These are phyloP conservation scores for Blennius ocellaris DNA, from an alignment of 2,113 vertebrate species.

Conservation along the genomic window DNA sequence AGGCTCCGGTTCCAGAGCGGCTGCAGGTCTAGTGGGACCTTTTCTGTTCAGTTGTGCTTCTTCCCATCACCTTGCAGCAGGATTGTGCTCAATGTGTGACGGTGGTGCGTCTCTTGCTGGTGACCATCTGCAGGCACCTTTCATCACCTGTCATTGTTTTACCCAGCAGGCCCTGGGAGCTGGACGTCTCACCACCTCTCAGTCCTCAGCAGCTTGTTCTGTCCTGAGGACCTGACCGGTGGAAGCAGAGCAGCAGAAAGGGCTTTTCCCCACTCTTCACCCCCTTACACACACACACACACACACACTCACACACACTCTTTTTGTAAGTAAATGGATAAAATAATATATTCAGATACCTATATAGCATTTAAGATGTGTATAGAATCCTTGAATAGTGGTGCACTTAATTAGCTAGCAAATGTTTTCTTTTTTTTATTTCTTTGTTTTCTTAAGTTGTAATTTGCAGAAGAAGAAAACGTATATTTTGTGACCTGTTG, in stretches of 20 bases:
- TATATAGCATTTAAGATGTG: slow-evolving; percentile 82
- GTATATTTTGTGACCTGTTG: slow-evolving; percentile 65
- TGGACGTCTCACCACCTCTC: slow-evolving; percentile 19
- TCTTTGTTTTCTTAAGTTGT: slow-evolving; percentile 46
- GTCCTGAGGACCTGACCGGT: slow-evolving; percentile 27
- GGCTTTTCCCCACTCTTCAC: slow-evolving; percentile 25
- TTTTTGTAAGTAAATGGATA: slow-evolving; percentile 81
- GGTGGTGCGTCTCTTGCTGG: too few species aligned
- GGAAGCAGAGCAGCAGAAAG: slow-evolving; percentile 47
- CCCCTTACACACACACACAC: neutral
- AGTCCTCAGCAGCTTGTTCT: slow-evolving; percentile 10
- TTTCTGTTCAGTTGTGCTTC: too few species aligned
- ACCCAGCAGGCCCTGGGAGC: slow-evolving; percentile 72
- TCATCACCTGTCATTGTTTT: slow-evolving; percentile 1
- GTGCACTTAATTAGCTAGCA: slow-evolving; percentile 82
- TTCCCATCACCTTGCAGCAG: too few species aligned
- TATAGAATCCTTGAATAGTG: slow-evolving; percentile 84
- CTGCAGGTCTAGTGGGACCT: neutral
- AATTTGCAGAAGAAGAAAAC: slow-evolving; percentile 54
- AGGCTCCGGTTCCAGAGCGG: neutral
- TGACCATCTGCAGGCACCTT: too few species aligned
- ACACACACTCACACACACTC: slow-evolving; percentile 36
- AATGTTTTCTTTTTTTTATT: slow-evolving; percentile 51
- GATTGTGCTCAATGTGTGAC: too few species aligned
- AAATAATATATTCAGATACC: slow-evolving; percentile 85